Evolutionary conservation across 2,797 vertebrate genomes (phyloP).

Genomic region (Tenualosa thibaudeaui): DNA sequence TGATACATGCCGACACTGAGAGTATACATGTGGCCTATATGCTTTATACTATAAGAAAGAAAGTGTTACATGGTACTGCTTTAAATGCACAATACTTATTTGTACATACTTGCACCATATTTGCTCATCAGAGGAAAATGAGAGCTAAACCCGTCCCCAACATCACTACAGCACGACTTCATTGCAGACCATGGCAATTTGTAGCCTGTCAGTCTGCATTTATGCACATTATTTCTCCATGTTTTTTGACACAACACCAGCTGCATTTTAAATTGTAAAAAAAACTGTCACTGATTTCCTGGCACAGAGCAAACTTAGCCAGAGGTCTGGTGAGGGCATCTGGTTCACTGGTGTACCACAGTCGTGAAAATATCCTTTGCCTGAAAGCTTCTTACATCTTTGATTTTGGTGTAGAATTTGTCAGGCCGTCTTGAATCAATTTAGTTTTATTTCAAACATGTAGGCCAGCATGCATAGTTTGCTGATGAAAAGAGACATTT

Average conservation of each 20-base stretch:
- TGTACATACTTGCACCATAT: too few relatives aligned
- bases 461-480: background rate
- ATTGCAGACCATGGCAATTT: background rate
- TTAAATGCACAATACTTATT: too few relatives aligned
- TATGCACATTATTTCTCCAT: background rate
- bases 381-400: background rate
- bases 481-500: background rate
- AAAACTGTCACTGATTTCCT: background rate
- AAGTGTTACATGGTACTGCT: too few relatives aligned
- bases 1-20: too few relatives aligned
- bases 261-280: background rate
- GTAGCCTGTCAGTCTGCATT: background rate
- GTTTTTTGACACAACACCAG: background rate
- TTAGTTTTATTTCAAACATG: background rate
- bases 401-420: background rate
- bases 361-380: background rate
- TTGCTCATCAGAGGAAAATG: background rate
- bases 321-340: slow-evolving; percentile 5
- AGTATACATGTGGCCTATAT: too few relatives aligned
- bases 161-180: too few relatives aligned
- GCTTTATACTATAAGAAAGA: too few relatives aligned
- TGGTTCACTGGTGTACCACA: background rate
- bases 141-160: background rate
- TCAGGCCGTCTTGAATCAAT: background rate
- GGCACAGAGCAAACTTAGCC: background rate